Percentiles rank a stretch among this genome's conserved stretches.
Evolutionary conservation across 2,888 invertebrate genomes (phyloP).

Genomic region (Trimorus sp.): DNA sequence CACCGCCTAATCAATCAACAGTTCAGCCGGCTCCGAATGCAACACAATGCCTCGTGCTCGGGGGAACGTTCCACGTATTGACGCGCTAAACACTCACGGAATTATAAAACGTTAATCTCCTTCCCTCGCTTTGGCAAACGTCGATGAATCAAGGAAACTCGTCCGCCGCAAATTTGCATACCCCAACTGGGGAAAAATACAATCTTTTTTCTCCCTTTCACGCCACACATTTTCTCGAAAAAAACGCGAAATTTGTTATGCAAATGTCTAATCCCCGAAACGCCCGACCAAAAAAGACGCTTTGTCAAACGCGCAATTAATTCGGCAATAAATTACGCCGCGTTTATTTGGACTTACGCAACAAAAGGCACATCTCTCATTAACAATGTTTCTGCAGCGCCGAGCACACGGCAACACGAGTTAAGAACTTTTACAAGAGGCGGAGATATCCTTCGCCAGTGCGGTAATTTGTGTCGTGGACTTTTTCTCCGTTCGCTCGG

Average conservation of each 20-base stretch:
- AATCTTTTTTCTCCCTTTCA: background rate
- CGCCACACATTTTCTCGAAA: background rate
- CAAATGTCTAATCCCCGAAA: too few species aligned
- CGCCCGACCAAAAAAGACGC: too few species aligned
- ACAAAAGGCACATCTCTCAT: conserved; percentile 50
- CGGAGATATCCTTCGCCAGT: conserved; percentile 49
- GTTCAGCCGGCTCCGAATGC: conserved; percentile 2
- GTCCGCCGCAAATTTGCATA: too few species aligned
- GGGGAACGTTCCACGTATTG: conserved; percentile 10
- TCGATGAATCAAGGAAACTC: too few species aligned
- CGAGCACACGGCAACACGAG: conserved; percentile 27
- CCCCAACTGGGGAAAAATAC: too few species aligned
- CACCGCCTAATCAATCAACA: conserved; percentile 29
- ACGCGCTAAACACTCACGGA: conserved; percentile 19
- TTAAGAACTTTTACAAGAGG: conserved; percentile 58
- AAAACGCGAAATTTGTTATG: too few species aligned
- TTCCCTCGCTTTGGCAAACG: background rate
- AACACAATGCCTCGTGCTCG: conserved; percentile 9
- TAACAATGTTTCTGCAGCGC: conserved; percentile 41
- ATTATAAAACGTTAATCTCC: conserved; percentile 19
- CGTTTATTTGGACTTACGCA: conserved; percentile 41
- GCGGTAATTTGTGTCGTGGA: conserved; percentile 52
- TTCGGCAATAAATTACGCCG: conserved; percentile 39
- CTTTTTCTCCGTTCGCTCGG: conserved; percentile 34
- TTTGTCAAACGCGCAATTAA: conserved; percentile 16